Evolutionary conservation across 2,888 invertebrate genomes (phyloP), one percentile per base, ranked within the genome.

Genomic region (Lithophane socia): DNA sequence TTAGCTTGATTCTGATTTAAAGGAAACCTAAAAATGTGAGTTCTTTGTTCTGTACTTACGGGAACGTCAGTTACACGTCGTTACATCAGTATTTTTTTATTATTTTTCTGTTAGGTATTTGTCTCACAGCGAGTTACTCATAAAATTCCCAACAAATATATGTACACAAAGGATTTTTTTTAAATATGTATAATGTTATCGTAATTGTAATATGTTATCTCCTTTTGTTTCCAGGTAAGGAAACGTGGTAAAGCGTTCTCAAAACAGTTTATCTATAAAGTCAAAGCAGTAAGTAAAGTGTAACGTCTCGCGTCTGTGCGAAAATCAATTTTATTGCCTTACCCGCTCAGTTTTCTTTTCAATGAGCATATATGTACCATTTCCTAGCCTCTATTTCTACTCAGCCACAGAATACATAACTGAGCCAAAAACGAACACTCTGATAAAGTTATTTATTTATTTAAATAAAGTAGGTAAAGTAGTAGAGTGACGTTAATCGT

Each of bases 181-280:
- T 37, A 3, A 37, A 37, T 3, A 37, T 37, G 37, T 49, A 73
- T 65, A 13, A 13, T 73, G 37, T 54, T 73, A 29, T 29, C 29
- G 29, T 29, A 29, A 29, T 29, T 29, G 29, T 49, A 56, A 13
- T 74, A 71, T 67, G 49, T 73, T 61, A 68, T 65, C 10, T 72
- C 9, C 29, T 74, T 79, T 86, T 87, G 83, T 85, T 84, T 49
- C 68, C 81, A 87, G 79, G 87, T 87, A 82, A 87, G 75, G 29
- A 72, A 65, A 63, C 10, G 56, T 24, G 67, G 52, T 29, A 69
- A 42, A 63, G 21, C 44, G 64, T 82, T 86, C 83, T 87, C 83
- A 73, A 73, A 85, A 82, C 71, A 85, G 44, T 72, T 73, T 56
- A 60, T 58, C 18, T 61, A 8, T 44, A 4, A 54, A 68, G 54